phyloP scores from a whole-genome alignment of 2,113 vertebrate species.

The Mugil cephalus region DNA sequence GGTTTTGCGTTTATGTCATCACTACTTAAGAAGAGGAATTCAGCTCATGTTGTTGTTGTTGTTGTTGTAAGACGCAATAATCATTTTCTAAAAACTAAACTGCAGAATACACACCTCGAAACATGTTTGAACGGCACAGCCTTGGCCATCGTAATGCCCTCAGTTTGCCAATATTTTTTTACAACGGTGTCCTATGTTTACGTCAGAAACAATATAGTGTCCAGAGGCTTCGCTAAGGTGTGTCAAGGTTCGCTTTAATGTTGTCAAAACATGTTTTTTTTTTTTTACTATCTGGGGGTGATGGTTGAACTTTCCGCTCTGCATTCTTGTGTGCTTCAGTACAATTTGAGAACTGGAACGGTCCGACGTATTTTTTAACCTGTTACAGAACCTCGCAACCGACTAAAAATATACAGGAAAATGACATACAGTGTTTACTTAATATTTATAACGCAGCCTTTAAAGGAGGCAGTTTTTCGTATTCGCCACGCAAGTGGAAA shows the following conservation, averaged over 20 bases:
- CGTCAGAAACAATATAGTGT: constrained; percentile 14
- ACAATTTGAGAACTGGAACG: constrained; percentile 5
- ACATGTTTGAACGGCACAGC: background rate
- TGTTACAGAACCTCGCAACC: background rate
- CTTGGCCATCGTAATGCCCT: background rate
- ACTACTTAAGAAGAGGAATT: background rate
- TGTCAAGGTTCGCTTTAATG: constrained; percentile 55
- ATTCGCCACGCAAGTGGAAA: constrained; percentile 1
- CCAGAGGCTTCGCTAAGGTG: constrained; percentile 40
- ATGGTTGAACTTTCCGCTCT: constrained; percentile 66
- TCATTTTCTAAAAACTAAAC: background rate
- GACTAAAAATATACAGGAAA: no score
- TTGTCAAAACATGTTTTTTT: constrained; percentile 73
- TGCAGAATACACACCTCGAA: background rate
- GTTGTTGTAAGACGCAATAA: background rate
- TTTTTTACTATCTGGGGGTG: constrained; percentile 54
- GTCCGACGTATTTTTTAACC: constrained; percentile 19
- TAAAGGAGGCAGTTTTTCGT: background rate
- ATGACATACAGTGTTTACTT: background rate
- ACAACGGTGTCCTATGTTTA: constrained; percentile 1
- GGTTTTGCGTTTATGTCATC: background rate
- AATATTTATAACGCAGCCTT: background rate
- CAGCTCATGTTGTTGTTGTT: background rate
- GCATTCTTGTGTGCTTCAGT: constrained; percentile 19
- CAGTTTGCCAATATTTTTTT: background rate